Evolutionary conservation across 1,140 invertebrate species (phyloP).

Genomic region (Pantala flavescens): DNA sequence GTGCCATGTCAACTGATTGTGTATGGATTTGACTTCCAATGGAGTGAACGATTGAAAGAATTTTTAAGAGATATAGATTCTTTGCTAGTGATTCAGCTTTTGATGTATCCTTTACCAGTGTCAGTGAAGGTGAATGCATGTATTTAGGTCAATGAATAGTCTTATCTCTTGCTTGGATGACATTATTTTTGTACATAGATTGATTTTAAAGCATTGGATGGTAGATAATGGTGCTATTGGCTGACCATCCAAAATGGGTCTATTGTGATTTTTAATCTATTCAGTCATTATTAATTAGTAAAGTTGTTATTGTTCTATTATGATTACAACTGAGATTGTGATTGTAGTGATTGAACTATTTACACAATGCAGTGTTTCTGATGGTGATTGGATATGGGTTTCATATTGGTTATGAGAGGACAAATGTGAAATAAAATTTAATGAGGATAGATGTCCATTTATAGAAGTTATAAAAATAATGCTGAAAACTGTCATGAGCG

Average conservation of each 20-base stretch:
- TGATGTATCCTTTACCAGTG: background rate
- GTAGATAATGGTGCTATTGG: background rate
- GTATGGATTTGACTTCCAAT: background rate
- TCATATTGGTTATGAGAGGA: background rate
- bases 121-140: background rate
- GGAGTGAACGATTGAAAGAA: background rate
- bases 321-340: background rate
- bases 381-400: background rate
- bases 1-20: background rate
- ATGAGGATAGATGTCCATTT: background rate
- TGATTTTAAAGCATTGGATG: background rate
- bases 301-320: background rate
- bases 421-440: background rate
- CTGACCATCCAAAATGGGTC: background rate
- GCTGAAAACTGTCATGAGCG: too few relatives aligned
- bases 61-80: background rate
- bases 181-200: background rate
- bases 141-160: background rate
- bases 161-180: background rate
- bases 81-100: background rate
- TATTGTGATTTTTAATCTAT: background rate
- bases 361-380: background rate
- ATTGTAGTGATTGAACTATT: background rate
- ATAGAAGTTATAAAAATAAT: background rate
- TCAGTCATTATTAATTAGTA: constrained; percentile 1